Evolutionary conservation across 2,113 vertebrate genomes (phyloP).

Genomic region (Merops nubicus): DNA sequence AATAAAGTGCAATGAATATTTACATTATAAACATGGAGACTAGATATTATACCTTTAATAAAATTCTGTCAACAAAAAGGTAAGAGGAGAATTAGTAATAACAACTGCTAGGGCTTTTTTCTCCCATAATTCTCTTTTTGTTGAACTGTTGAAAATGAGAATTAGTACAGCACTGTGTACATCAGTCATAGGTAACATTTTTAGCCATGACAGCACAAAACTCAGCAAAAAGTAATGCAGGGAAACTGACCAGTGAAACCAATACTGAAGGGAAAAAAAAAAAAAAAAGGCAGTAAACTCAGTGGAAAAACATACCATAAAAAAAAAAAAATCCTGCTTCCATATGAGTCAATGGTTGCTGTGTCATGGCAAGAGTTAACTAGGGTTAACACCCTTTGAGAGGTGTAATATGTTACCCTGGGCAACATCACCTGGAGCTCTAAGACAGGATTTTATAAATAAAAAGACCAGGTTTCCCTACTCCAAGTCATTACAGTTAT

Average conservation of each 20-base stretch:
- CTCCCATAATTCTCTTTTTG: not conserved
- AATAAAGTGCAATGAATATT: not conserved
- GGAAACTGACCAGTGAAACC: not conserved
- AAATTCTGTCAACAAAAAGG: not conserved
- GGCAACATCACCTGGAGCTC: not conserved
- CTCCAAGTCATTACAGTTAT: not conserved
- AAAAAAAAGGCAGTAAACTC: not conserved
- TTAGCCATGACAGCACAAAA: not conserved
- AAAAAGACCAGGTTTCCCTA: not conserved
- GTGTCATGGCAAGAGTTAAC: not conserved
- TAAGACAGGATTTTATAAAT: not conserved
- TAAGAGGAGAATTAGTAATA: not conserved
- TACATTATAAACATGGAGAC: not conserved
- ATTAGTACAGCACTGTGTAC: accelerated
- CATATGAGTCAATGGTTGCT: not conserved
- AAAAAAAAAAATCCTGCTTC: not conserved
- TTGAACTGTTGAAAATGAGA: not conserved
- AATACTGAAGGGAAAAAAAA: not conserved
- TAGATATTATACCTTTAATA: not conserved
- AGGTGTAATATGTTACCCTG: not conserved
- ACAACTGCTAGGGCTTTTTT: not conserved
- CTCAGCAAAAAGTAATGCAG: not conserved
- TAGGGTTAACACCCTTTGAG: not conserved
- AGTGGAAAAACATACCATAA: not conserved
- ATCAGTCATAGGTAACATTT: not conserved